Base-by-base conservation (phyloP, 1,140 invertebrate species). In the Chelonus insularis region DNA sequence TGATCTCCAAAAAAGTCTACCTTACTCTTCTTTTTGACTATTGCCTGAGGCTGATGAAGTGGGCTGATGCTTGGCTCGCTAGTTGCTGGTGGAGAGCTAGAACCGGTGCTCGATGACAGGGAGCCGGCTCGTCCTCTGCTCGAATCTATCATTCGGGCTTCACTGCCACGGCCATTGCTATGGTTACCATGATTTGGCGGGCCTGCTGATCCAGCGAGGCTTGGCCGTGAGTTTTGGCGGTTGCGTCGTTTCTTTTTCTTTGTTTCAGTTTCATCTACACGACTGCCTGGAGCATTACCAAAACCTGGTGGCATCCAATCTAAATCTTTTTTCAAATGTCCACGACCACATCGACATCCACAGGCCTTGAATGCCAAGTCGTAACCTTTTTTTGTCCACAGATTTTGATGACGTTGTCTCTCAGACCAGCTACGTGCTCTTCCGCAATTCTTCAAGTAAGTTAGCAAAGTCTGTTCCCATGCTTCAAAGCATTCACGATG, bases 351-450 rank as follows among this genome's bases (percentile, higher is more conserved):
- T 70, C 91, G 87, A 84, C 95, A 89, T 67, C 91, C 88, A 85
- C 95, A 92, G 41, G 94, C 91, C 75, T 93, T 94, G 74, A 90
- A 93, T 1, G 94, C 93, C 73, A 97, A 81, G 78, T 98, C 95
- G 82, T 97, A 97, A 9, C 95, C 95, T 79, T 96, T 96, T 80
- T 97, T 97, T 36, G 95, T 97, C 96, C 96, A 98, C 57, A 98
- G 82, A 76, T 98, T 96, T 81, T 97, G 95, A 65, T 92, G 86
- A 12, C 95, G 86, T 78, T 98, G 95, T 45, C 94, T 86, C 75
- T 97, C 95, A 20, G 93, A 95, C 95, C 95, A 97, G 54, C 91
- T 93, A 12, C 95, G 85, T 1, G 94, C 94, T 12, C 95, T 82
- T 9, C 94, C 94, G 80, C 91, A 94, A 5, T 90, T 91, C 73